A percentile compares a stretch with the other conserved stretches of the same genome.
Conservation (phyloP, 1,140 invertebrate species). For the Leptopilina boulardi region DNA sequence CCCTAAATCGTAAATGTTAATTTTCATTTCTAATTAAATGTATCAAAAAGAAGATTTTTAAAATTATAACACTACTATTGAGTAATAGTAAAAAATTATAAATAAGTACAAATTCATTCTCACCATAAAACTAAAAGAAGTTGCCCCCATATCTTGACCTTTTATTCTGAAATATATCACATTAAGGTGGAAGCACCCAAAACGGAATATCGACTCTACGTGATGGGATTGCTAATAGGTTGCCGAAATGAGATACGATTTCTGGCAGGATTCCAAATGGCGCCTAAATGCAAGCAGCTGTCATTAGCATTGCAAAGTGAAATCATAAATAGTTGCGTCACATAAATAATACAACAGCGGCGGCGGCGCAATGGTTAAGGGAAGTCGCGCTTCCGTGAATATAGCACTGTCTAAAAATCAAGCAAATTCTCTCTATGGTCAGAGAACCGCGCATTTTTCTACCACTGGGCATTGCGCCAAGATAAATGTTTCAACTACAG, state of each 20-base stretch:
- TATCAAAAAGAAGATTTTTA: too few relatives aligned
- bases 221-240: slow-evolving; percentile 52
- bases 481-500: slow-evolving; percentile 26
- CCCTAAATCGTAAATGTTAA: too few relatives aligned
- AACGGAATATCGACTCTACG: slow-evolving; percentile 45
- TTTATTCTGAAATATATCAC: not conserved
- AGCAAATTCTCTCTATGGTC: slow-evolving; percentile 4
- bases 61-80: too few relatives aligned
- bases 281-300: slow-evolving; percentile 56
- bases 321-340: slow-evolving; percentile 56
- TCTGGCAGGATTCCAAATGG: slow-evolving; percentile 59
- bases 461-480: slow-evolving; percentile 8
- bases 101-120: not conserved
- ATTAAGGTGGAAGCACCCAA: not conserved
- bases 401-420: slow-evolving; percentile 10
- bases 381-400: slow-evolving; percentile 30
- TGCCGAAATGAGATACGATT: slow-evolving; percentile 45
- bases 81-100: not conserved
- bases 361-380: slow-evolving; percentile 10
- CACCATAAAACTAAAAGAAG: slow-evolving; percentile 33
- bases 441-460: not conserved
- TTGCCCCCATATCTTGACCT: slow-evolving; percentile 8
- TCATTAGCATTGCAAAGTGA: slow-evolving; percentile 64
- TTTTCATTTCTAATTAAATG: too few relatives aligned
- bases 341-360: slow-evolving; percentile 45